Evolutionary conservation across 2,113 vertebrate species (phyloP), one percentile per base, ranked within the genome.

Genomic region (Myrmecobius fasciatus): DNA sequence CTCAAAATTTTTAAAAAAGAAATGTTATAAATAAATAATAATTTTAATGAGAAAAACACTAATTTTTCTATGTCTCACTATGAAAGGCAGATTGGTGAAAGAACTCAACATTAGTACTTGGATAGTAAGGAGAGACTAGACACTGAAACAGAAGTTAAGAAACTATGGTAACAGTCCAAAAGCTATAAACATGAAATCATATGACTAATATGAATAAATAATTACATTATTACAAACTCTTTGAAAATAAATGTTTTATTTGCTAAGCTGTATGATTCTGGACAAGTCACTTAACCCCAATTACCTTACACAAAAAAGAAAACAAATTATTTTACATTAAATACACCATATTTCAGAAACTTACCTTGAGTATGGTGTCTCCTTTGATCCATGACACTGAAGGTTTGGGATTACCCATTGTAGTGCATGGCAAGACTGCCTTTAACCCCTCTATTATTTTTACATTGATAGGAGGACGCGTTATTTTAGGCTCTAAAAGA

Each of bases 301-400:
- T 51, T 51, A 51, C 49, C 49, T 51, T 51, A 51, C 49, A 51
- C 49, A 51, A 51, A 51, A 51, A 51, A 51, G 49, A 10, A 51
- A 51, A 51, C 11, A 51, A 51, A 10, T 51, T 51, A 2, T 43
- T 43, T 83, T 43, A 43, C 24, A 24, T 83, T 24, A 83, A 43
- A 83, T 83, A 83, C 20, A 83, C 67, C 24, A 56, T 56, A 24
- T 43, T 83, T 83, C 20, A 24, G n/a, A 60, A 92, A 97, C 98
- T 98, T 98, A 99, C 99, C 98, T 99, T 99, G 94, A 99, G 98
- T 49, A 99, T 96, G 95, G 98, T 98, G 92, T 99, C 99, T 93
- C 99, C 99, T 98, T 99, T 99, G 51, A 99, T 98, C 99, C 99
- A 99, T 2, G 99, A 99, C 95, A 99, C 98, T 8, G 99, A 99